These are phyloP conservation scores for Eucidaris tribuloides DNA, from an alignment of 35 echinoderm and acorn worm genomes.

Conservation along the genomic window DNA sequence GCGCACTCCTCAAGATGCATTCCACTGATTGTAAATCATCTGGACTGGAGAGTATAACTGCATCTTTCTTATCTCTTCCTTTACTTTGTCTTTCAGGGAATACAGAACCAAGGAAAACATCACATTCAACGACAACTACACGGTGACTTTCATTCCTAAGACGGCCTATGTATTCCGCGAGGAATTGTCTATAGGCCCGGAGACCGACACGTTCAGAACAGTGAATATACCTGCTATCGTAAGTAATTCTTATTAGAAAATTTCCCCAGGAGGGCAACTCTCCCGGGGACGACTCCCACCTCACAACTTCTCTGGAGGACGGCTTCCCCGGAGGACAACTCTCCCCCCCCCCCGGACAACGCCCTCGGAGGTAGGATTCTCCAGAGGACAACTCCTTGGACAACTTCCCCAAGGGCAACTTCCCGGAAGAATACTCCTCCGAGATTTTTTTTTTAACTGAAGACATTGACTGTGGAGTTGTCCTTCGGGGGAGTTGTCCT, in stretches of 20 bases:
- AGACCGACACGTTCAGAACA: constrained; percentile 63
- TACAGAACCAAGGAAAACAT: constrained; percentile 57
- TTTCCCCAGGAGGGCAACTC: neutral
- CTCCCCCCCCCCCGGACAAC: no score
- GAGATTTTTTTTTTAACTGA: no score
- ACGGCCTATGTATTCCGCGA: constrained; percentile 61
- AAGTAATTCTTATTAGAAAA: constrained; percentile 40
- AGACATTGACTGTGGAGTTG: no score
- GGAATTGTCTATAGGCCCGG: constrained; percentile 48
- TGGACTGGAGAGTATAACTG: neutral
- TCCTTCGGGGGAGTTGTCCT: no score
- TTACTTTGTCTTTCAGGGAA: constrained; percentile 38
- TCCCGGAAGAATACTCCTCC: no score
- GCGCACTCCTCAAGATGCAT: neutral
- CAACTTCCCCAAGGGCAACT: no score
- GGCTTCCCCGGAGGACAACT: no score
- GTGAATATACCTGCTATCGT: constrained; percentile 69
- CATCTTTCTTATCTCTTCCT: neutral
- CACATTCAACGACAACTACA: constrained; percentile 33
- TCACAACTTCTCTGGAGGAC: neutral
- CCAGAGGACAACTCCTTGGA: no score
- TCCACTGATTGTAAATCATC: no score
- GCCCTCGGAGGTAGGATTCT: no score
- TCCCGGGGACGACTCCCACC: neutral
- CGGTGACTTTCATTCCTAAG: constrained; percentile 52